Evolutionary conservation across 2,888 invertebrate species (phyloP).

Genomic region (Apantesis nais): DNA sequence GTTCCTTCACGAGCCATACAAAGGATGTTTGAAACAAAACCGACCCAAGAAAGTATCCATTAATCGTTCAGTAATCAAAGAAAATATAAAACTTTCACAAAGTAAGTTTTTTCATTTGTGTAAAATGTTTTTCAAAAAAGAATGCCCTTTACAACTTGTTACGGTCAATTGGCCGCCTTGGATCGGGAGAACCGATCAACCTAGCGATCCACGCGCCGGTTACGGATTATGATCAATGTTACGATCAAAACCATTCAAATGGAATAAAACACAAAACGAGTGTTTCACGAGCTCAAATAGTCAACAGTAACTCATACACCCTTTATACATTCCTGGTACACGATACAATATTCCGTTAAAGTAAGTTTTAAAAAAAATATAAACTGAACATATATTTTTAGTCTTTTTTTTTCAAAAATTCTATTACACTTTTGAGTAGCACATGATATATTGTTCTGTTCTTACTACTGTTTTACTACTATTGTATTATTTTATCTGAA

Average conservation of each 20-base stretch:
- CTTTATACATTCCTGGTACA: constrained; percentile 6
- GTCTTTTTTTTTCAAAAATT: too few relatives aligned
- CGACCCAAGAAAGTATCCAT: not conserved
- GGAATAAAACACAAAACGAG: constrained; percentile 16
- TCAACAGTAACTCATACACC: not conserved
- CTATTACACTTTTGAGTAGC: too few relatives aligned
- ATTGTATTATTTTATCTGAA: too few relatives aligned
- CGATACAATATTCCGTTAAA: not conserved
- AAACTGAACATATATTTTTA: too few relatives aligned
- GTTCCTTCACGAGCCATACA: not conserved
- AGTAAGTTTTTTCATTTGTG: constrained; percentile 11
- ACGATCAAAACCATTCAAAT: constrained; percentile 12
- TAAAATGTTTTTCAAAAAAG: constrained; percentile 19
- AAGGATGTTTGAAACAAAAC: not conserved
- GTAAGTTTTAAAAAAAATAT: too few relatives aligned
- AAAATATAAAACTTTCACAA: constrained; percentile 27
- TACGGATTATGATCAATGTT: constrained; percentile 35
- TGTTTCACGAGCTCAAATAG: constrained; percentile 3
- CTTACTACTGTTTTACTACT: too few relatives aligned
- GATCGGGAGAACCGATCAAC: constrained; percentile 21
- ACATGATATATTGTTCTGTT: too few relatives aligned
- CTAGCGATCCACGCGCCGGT: constrained; percentile 25
- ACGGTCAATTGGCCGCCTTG: constrained; percentile 16
- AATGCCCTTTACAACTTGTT: constrained; percentile 27
- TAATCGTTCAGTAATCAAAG: not conserved